Evolutionary conservation across 2,888 invertebrate species (phyloP).

Genomic region (Elysia crispata): DNA sequence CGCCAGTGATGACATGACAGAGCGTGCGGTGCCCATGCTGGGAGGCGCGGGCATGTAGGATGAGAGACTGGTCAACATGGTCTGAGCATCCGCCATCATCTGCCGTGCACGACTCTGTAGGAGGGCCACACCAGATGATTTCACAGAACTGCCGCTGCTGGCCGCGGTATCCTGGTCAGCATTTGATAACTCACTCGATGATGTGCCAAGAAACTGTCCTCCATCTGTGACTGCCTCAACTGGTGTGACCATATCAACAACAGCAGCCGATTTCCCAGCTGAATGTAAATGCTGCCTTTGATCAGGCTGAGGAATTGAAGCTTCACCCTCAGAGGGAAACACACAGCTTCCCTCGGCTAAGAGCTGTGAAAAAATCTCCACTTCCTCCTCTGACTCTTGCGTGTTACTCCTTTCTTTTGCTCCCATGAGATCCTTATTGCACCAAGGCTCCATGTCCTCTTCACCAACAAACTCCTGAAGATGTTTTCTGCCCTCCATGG

Average conservation of each 20-base stretch:
- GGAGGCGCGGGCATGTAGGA: constrained; percentile 39
- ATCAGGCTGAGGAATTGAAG: too few relatives aligned
- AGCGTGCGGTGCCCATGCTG: not conserved
- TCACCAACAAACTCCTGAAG: too few relatives aligned
- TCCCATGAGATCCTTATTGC: too few relatives aligned
- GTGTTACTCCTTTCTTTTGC: not conserved
- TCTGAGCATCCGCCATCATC: constrained; percentile 37
- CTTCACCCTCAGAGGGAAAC: constrained; percentile 29
- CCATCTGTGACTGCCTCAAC: too few relatives aligned
- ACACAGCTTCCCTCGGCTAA: constrained; percentile 37
- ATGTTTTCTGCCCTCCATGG: not conserved
- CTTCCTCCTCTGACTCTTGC: constrained; percentile 11
- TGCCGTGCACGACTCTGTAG: constrained; percentile 30
- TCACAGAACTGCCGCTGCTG: too few relatives aligned
- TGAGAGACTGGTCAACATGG: constrained; percentile 33
- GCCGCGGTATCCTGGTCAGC: too few relatives aligned
- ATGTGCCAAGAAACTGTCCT: too few relatives aligned
- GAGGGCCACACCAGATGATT: not conserved
- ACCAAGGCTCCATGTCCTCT: too few relatives aligned
- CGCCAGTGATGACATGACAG: not conserved
- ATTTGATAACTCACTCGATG: too few relatives aligned
- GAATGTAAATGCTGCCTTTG: too few relatives aligned
- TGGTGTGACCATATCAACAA: too few relatives aligned
- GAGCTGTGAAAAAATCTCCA: constrained; percentile 41
- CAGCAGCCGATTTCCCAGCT: too few relatives aligned